Conservation (phyloP, 1,140 invertebrate species). For the Bombus fervidus region DNA sequence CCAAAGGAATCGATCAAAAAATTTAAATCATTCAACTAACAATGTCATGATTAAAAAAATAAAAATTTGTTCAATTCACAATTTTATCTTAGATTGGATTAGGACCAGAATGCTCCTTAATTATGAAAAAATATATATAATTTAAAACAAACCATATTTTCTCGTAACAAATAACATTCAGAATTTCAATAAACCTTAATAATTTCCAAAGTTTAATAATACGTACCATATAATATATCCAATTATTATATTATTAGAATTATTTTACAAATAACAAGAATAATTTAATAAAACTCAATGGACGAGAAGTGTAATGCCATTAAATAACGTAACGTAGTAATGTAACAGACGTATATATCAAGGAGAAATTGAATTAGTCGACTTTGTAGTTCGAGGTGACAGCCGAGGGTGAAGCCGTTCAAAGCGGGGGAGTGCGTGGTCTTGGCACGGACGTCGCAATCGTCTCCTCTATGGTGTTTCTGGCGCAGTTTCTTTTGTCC, state of each 20-base stretch:
- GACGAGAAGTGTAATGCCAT: not conserved
- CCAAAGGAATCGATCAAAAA: not conserved
- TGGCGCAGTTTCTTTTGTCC: slow-evolving; percentile 95
- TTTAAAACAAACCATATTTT: not conserved
- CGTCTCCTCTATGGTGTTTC: slow-evolving; percentile 97
- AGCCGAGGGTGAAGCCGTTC: slow-evolving; percentile 81
- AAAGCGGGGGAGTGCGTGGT: slow-evolving; percentile 86
- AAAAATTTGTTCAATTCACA: not conserved
- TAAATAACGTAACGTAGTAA: not conserved
- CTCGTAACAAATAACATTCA: too few species aligned
- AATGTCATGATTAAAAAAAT: too few species aligned
- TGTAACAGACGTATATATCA: not conserved
- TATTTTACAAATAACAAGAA: too few species aligned
- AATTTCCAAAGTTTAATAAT: too few species aligned
- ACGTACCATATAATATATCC: too few species aligned
- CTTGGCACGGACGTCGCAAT: slow-evolving; percentile 96
- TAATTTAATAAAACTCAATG: not conserved
- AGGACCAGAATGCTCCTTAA: too few species aligned
- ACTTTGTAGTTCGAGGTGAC: slow-evolving; percentile 86
- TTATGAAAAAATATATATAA: not conserved
- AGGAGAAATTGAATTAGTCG: slow-evolving; percentile 27
- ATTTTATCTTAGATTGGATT: too few species aligned
- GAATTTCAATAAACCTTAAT: too few species aligned
- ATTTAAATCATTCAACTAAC: not conserved
- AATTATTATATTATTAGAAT: too few species aligned